phyloP scores from a whole-genome alignment of 2,888 invertebrate species.

The Hirtodrosophila cameraria region DNA sequence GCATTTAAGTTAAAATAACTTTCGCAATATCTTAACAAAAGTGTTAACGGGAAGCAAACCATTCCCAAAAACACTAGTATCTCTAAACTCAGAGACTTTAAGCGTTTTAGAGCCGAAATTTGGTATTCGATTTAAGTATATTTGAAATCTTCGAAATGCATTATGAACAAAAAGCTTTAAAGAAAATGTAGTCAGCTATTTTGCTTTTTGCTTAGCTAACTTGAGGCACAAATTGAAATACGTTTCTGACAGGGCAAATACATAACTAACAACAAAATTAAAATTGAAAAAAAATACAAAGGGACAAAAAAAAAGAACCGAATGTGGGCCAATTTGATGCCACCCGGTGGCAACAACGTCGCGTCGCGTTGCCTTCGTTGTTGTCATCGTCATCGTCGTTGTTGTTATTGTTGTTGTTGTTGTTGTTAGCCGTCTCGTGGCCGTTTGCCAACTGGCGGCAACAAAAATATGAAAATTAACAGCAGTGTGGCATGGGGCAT shows the following conservation, averaged over 20 bases:
- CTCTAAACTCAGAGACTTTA: no score
- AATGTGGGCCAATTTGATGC: slow-evolving; percentile 64
- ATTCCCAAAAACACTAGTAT: no score
- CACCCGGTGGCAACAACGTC: slow-evolving; percentile 49
- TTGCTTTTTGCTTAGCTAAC: no score
- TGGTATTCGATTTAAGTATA: no score
- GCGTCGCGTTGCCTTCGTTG: neutral
- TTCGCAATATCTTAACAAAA: no score
- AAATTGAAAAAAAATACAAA: no score
- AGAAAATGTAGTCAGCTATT: no score
- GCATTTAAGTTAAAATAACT: no score
- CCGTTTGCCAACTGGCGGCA: slow-evolving; percentile 59
- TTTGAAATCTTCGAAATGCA: no score
- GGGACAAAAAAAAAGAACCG: slow-evolving; percentile 1
- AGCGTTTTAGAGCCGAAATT: no score
- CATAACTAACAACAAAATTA: neutral
- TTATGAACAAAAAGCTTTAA: no score
- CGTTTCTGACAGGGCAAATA: neutral
- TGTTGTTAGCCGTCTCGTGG: slow-evolving; percentile 52
- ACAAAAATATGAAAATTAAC: slow-evolving; percentile 44
- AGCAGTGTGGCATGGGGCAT: slow-evolving; percentile 16
- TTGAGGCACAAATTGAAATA: neutral
- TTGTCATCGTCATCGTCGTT: neutral
- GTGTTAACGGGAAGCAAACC: no score
- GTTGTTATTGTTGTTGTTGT: slow-evolving; percentile 4